Percentiles rank a stretch among this genome's conserved stretches.
Evolutionary conservation across 1,140 invertebrate genomes (phyloP).

Genomic region (Nephila pilipes): DNA sequence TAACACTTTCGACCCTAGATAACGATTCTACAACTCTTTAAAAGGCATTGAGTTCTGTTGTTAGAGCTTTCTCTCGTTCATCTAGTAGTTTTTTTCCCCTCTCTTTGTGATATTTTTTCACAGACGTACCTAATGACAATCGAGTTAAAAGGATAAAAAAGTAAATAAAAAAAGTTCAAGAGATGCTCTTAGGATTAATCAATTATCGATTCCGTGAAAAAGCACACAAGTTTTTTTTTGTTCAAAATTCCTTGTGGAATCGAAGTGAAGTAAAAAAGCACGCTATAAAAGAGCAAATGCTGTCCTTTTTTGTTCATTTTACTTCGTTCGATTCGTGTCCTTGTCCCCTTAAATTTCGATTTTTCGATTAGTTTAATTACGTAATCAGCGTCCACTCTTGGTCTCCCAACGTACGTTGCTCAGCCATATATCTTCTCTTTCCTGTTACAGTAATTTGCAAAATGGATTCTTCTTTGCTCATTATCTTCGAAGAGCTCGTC

Average conservation of each 20-base stretch:
- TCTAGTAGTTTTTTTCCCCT: not conserved
- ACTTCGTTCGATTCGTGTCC: slow-evolving; percentile 35
- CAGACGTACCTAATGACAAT: slow-evolving; percentile 65
- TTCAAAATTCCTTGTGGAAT: not conserved
- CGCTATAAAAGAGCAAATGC: slow-evolving; percentile 59
- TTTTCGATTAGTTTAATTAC: slow-evolving; percentile 71
- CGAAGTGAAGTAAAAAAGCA: slow-evolving; percentile 25
- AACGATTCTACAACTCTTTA: slow-evolving; percentile 52
- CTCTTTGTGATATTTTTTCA: slow-evolving; percentile 1
- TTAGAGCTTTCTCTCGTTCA: not conserved
- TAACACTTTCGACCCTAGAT: slow-evolving; percentile 24
- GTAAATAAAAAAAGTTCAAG: slow-evolving; percentile 27
- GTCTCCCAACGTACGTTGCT: not conserved
- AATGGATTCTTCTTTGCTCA: not conserved
- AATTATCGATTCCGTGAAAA: slow-evolving; percentile 70
- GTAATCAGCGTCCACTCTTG: slow-evolving; percentile 56
- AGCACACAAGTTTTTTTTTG: slow-evolving; percentile 28
- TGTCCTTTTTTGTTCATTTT: not conserved
- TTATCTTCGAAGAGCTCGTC: not conserved
- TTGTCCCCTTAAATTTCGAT: slow-evolving; percentile 60
- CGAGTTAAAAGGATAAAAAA: slow-evolving; percentile 66
- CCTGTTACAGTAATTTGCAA: not conserved
- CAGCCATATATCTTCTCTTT: not conserved
- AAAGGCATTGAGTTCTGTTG: slow-evolving; percentile 41
- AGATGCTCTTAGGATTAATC: slow-evolving; percentile 70